phyloP scores from a whole-genome alignment of 2,113 vertebrate species.

The Colistium nudipinnis region DNA sequence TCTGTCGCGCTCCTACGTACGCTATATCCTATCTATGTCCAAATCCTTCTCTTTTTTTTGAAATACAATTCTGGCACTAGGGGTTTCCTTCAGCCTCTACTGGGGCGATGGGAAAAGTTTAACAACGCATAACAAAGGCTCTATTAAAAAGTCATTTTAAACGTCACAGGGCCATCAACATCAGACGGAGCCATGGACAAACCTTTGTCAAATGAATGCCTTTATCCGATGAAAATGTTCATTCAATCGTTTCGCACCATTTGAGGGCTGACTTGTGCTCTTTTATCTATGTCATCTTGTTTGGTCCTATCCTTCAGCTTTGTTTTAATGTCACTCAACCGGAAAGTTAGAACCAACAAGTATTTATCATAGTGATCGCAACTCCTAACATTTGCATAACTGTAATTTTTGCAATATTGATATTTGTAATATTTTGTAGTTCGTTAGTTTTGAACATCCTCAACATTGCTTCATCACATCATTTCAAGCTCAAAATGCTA shows the following conservation, averaged over 20 bases:
- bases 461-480: too few relatives aligned
- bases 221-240: neutral
- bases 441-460: too few relatives aligned
- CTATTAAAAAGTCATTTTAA: too few relatives aligned
- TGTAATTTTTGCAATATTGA: neutral
- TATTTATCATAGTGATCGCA: neutral
- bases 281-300: neutral
- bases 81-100: constrained; percentile 36
- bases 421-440: neutral
- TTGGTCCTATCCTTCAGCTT: neutral
- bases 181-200: neutral
- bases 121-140: neutral
- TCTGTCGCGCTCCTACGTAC: constrained; percentile 36
- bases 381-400: constrained; percentile 1
- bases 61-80: constrained; percentile 36
- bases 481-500: too few relatives aligned
- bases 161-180: neutral
- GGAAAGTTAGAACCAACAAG: neutral
- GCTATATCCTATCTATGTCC: too few relatives aligned
- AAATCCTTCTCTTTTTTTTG: constrained; percentile 48
- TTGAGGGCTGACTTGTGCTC: neutral
- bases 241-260: neutral
- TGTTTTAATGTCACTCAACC: neutral
- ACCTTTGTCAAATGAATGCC: neutral
- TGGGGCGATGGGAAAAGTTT: constrained; percentile 22